Base-by-base conservation (phyloP, 2,888 invertebrate genomes). In the Thyatira batis region DNA sequence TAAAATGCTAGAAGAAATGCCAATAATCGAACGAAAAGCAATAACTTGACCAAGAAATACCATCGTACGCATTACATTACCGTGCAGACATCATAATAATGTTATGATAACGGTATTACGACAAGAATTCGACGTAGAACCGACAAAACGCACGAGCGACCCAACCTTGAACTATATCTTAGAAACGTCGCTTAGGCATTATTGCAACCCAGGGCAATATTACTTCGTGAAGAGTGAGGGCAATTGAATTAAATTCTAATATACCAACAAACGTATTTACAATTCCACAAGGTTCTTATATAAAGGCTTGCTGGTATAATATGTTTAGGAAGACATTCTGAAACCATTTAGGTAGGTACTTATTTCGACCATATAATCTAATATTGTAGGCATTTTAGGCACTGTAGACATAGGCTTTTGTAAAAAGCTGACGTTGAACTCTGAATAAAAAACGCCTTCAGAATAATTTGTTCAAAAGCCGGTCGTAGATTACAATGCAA, bases 81-180 rank as follows among this genome's bases (percentile, higher is more conserved):
- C 50, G 44, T n/a, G 46, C 45, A 48, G 17, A 45, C 20, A 13
- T 49, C 33, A 43, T 28, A 52, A 49, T 44, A 43, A 56, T 50
- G 44, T 28, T 48, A 48, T 48, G 48, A 28, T 48, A 48, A 48
- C 48, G 48, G 28, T 48, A 13, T 48, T 10, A 20, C 27, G 48
- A 48, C 27, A 13, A 20, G 48, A 48, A 28, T 20, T 48, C 48
- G 48, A 48, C 48, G 27, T 48, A 20, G 27, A 48, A 48, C 27
- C 27, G 27, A 48, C 48, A 50, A 58, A 52, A 63, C 57, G 56
- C 62, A 28, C 43, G 27, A 20, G 21, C 48, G 54, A 58, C 58
- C 53, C 52, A 49, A 54, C 70, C 65, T 50, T 69, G 67, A 58
- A 52, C 67, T 55, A 58, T 55, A 58, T 69, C 52, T 60, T 46